Conservation (phyloP, 2,113 vertebrate genomes). For the Camelus dromedarius region DNA sequence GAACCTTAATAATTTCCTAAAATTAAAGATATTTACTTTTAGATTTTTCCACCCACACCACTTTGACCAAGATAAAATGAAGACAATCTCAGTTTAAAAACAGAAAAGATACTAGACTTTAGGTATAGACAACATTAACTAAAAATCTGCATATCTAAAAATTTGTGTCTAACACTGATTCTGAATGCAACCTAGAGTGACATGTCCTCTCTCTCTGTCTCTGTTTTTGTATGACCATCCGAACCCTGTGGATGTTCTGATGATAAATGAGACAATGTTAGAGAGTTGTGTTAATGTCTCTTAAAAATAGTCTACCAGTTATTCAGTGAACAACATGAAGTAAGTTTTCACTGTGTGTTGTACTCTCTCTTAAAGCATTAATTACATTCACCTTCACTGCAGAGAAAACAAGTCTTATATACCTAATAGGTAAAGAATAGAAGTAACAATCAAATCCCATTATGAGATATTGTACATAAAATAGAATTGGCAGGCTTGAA, state of each 20-base stretch:
- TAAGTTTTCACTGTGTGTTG: neutral
- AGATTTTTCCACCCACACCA: neutral
- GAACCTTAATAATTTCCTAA: neutral
- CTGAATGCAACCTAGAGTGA: neutral
- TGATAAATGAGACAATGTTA: neutral
- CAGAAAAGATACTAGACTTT: conserved; percentile 31
- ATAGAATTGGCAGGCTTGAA: neutral
- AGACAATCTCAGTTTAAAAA: conserved; percentile 55
- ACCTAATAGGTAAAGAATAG: neutral
- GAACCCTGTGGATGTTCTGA: neutral
- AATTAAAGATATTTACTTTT: conserved; percentile 3
- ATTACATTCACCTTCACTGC: neutral
- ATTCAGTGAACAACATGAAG: neutral
- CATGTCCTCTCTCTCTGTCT: neutral
- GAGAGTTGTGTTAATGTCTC: neutral
- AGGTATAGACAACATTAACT: conserved; percentile 17
- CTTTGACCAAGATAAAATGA: conserved; percentile 34
- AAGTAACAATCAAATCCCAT: neutral
- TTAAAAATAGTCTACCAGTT: neutral
- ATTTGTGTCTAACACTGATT: neutral
- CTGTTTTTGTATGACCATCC: neutral
- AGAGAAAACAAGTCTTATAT: neutral
- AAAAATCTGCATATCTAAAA: neutral
- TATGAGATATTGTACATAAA: neutral
- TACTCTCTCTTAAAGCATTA: neutral